Evolutionary conservation across 2,888 invertebrate species (phyloP).

Genomic region (Polymixis flavicincta): DNA sequence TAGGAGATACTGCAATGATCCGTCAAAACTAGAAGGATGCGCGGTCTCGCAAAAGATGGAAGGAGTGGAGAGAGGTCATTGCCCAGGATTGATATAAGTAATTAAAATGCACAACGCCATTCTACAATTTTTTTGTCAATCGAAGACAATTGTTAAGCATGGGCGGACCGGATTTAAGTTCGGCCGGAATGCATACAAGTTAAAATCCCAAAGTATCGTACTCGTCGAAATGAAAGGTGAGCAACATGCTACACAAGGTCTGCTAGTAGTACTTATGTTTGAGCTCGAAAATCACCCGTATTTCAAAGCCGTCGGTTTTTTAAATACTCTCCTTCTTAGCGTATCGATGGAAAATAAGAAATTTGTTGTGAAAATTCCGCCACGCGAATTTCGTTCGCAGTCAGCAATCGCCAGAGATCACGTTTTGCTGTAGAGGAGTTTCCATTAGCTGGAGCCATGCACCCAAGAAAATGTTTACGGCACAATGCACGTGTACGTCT

Average conservation of each 20-base stretch:
- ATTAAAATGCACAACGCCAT: slow-evolving; percentile 7
- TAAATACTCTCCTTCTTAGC: too few relatives aligned
- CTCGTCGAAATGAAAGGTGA: neutral
- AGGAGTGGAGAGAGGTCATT: neutral
- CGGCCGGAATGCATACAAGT: slow-evolving; percentile 2
- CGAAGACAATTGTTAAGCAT: neutral
- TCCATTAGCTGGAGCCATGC: too few relatives aligned
- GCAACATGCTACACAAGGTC: neutral
- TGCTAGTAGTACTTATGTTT: neutral
- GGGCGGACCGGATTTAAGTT: neutral
- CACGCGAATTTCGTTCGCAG: too few relatives aligned
- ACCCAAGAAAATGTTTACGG: too few relatives aligned
- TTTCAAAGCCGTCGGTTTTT: too few relatives aligned
- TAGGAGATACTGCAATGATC: too few relatives aligned
- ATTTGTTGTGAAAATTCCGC: too few relatives aligned
- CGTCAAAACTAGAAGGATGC: neutral
- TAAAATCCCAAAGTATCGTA: neutral
- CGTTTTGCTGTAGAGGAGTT: too few relatives aligned
- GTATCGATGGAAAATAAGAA: too few relatives aligned
- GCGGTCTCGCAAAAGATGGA: neutral
- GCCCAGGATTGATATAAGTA: neutral
- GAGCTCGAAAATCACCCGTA: too few relatives aligned
- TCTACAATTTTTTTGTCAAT: neutral
- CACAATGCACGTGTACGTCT: too few relatives aligned
- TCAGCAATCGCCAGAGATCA: too few relatives aligned